Conservation (phyloP, 2,113 vertebrate genomes). For the Pseudopodoces humilis region DNA sequence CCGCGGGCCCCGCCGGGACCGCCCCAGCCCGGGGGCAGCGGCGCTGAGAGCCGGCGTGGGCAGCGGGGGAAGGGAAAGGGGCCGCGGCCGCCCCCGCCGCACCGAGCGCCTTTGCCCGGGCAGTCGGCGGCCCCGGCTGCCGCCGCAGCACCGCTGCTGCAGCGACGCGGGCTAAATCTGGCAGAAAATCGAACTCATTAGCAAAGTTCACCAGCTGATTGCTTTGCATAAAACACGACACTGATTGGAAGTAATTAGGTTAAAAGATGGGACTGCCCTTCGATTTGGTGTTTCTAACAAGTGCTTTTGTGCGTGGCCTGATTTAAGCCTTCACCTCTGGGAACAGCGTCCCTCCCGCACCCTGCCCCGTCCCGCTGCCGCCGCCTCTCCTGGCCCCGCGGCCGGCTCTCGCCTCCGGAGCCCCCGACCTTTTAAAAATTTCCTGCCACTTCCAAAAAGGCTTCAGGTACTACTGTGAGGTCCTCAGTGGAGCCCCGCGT, state of each 20-base stretch:
- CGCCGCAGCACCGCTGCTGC: slow-evolving; percentile 81
- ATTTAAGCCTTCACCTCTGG: not conserved
- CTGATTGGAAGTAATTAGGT: slow-evolving; percentile 93
- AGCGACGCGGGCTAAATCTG: slow-evolving; percentile 94
- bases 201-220: slow-evolving; percentile 93
- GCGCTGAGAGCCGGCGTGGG: not conserved
- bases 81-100: not conserved
- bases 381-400: not conserved
- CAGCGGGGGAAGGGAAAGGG: not conserved
- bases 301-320: slow-evolving; percentile 50
- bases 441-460: not conserved
- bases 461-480: not conserved
- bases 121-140: not conserved
- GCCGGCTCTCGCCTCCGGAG: not conserved
- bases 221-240: slow-evolving; percentile 93
- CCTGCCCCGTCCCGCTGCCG: not conserved
- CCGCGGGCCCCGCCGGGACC: not conserved
- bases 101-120: not conserved
- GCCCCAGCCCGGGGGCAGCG: not conserved
- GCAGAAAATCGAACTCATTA: slow-evolving; percentile 99
- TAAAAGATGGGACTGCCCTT: slow-evolving; percentile 82
- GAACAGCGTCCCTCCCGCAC: not conserved
- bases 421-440: not conserved
- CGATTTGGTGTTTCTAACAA: slow-evolving; percentile 74
- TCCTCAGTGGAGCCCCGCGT: not conserved